phyloP scores from a whole-genome alignment of 2,113 vertebrate species.

The Nesogale talazaci region DNA sequence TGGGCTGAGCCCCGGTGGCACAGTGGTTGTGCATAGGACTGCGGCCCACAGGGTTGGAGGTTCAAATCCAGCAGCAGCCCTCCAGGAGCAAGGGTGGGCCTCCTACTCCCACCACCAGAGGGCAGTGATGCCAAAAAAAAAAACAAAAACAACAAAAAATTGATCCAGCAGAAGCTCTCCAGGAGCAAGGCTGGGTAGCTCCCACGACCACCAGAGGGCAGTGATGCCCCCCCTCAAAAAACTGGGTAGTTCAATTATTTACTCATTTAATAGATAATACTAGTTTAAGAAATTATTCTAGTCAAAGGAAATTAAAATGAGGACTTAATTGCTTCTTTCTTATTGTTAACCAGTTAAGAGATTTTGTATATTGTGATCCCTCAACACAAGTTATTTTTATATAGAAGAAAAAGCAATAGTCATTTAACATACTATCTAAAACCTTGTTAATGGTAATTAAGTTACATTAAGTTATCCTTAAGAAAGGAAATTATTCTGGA shows the following conservation, averaged over 20 bases:
- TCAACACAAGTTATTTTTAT: slow-evolving; percentile 15
- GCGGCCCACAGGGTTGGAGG: no score
- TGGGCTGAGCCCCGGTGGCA: no score
- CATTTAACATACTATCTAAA: slow-evolving; percentile 1
- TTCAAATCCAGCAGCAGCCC: no score
- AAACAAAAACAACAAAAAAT: no score
- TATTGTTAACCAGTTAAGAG: background rate
- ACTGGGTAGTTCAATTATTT: background rate
- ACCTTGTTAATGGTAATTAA: slow-evolving; percentile 1
- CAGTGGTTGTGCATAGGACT: no score
- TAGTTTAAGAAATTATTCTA: background rate
- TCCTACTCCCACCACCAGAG: no score
- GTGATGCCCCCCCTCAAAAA: no score
- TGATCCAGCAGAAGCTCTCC: no score
- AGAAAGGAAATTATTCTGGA: background rate
- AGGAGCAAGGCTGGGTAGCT: no score
- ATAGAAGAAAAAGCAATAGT: background rate
- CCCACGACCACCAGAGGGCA: no score
- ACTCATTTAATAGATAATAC: slow-evolving; percentile 27
- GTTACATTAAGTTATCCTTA: background rate
- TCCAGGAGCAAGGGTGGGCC: no score
- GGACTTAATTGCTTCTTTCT: background rate
- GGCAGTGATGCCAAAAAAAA: no score
- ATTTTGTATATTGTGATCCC: background rate
- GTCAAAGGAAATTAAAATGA: background rate